These are phyloP conservation scores for Mesorhabditis spiculigera DNA, from an alignment of 2,888 invertebrate species.

Conservation along the genomic window DNA sequence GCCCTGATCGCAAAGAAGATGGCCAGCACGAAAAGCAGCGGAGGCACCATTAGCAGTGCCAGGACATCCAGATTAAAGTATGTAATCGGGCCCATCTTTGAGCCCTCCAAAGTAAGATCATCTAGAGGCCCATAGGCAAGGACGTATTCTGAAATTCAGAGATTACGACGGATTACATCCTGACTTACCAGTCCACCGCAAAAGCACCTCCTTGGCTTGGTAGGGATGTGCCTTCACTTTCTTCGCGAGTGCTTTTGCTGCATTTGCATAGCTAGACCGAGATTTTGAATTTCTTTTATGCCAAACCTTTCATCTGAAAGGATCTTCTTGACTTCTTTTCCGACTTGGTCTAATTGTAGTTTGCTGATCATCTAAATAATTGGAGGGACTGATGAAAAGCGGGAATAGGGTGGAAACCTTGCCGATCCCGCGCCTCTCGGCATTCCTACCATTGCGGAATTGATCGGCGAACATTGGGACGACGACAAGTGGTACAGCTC, in stretches of 20 bases:
- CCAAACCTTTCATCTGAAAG: constrained; percentile 3
- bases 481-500: constrained; percentile 47
- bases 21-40: constrained; percentile 8
- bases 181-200: neutral
- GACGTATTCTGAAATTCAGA: constrained; percentile 22
- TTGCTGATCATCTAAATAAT: neutral
- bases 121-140: constrained; percentile 36
- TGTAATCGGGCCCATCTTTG: constrained; percentile 31
- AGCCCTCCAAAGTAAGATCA: constrained; percentile 35
- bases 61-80: constrained; percentile 42
- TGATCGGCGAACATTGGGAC: constrained; percentile 56
- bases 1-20: constrained; percentile 7
- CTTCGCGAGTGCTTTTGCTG: neutral
- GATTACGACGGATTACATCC: neutral
- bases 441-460: constrained; percentile 49
- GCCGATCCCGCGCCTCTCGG: constrained; percentile 47
- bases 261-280: neutral
- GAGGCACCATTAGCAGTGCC: constrained; percentile 9
- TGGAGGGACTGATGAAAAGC: neutral
- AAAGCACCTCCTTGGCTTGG: neutral
- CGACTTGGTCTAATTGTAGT: neutral
- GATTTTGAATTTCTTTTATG: neutral
- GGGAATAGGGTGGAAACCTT: constrained; percentile 21
- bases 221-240: neutral
- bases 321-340: neutral